Conservation (phyloP, 2,888 invertebrate genomes). For the Acanthosepion lycidas region DNA sequence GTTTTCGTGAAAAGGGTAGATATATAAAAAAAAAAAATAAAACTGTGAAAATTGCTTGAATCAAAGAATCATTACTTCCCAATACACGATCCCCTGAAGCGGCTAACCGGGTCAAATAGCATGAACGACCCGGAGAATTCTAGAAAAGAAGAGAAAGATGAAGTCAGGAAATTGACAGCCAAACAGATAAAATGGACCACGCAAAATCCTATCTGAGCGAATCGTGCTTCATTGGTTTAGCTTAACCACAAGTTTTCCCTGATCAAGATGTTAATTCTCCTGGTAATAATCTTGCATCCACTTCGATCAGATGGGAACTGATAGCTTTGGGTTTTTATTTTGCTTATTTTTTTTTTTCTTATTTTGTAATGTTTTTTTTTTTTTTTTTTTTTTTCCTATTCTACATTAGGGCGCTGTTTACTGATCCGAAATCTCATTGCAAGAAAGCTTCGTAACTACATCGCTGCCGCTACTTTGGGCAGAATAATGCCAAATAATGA, state of each 20-base stretch:
- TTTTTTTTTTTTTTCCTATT: background rate
- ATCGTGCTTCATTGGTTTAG: background rate
- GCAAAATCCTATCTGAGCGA: background rate
- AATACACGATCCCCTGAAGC: background rate
- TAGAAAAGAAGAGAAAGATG: background rate
- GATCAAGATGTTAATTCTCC: background rate
- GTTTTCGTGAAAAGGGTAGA: too few relatives aligned
- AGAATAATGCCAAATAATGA: background rate
- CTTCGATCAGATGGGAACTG: background rate
- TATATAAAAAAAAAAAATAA: too few relatives aligned
- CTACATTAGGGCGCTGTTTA: background rate
- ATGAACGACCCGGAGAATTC: background rate
- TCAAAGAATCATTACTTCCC: background rate
- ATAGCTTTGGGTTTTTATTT: background rate
- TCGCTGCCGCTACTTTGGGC: background rate
- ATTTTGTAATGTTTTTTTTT: background rate
- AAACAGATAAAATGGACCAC: background rate
- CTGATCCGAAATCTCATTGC: background rate
- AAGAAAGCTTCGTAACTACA: background rate
- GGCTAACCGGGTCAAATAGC: background rate
- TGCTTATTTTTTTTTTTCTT: background rate
- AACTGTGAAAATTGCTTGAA: background rate
- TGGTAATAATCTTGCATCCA: background rate
- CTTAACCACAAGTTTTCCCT: background rate
- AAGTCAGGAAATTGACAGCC: background rate